Percentiles rank a stretch among this genome's conserved stretches.
Evolutionary conservation across 2,888 invertebrate species (phyloP).

Genomic region (Proisotoma minuta): DNA sequence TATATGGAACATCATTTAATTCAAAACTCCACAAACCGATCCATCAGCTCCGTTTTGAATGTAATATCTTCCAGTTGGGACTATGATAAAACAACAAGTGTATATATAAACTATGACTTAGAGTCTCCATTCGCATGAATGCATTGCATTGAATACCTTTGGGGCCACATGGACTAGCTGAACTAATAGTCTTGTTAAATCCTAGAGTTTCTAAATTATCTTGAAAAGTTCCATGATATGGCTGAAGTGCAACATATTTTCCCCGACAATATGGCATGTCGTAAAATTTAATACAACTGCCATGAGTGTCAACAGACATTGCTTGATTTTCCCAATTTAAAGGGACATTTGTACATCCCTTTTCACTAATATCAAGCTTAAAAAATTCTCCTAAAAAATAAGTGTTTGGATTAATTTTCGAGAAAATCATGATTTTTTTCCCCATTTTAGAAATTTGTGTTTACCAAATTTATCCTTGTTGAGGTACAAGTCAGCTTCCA

Average conservation of each 20-base stretch:
- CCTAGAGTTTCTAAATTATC: slow-evolving; percentile 42
- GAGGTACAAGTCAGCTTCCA: slow-evolving; percentile 31
- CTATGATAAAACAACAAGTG: slow-evolving; percentile 12
- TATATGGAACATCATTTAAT: neutral
- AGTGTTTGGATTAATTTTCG: neutral
- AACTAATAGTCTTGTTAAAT: slow-evolving; percentile 43
- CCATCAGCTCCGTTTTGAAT: slow-evolving; percentile 40
- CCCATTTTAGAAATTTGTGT: neutral
- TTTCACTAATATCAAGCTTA: slow-evolving; percentile 39
- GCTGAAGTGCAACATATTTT: slow-evolving; percentile 42
- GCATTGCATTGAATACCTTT: slow-evolving; percentile 27
- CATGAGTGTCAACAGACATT: slow-evolving; percentile 42
- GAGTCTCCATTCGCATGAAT: neutral
- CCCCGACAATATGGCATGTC: slow-evolving; percentile 43
- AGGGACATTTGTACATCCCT: slow-evolving; percentile 46
- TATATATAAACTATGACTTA: too few relatives aligned
- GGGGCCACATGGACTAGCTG: slow-evolving; percentile 42
- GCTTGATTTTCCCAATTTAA: slow-evolving; percentile 42
- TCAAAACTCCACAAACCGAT: slow-evolving; percentile 19
- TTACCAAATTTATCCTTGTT: slow-evolving; percentile 43
- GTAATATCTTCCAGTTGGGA: slow-evolving; percentile 37
- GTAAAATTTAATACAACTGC: slow-evolving; percentile 43
- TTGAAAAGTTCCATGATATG: slow-evolving; percentile 45
- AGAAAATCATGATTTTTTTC: neutral
- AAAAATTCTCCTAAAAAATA: slow-evolving; percentile 30